Percentiles rank a stretch among this genome's conserved stretches.
Evolutionary conservation across 2,888 invertebrate genomes (phyloP).

Genomic region (Arrhopalites spinosus): DNA sequence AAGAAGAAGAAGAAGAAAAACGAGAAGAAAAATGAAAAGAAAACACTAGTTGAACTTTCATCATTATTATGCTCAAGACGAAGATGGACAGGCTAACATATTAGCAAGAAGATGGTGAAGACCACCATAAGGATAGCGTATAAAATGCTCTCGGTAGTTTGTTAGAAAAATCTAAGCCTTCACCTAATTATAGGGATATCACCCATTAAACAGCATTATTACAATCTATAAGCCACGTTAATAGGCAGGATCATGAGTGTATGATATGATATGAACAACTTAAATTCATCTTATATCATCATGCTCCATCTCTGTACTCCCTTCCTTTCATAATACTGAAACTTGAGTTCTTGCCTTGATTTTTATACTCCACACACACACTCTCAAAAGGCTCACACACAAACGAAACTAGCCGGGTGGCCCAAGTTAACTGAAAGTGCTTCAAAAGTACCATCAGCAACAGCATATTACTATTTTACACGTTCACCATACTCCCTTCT

Average conservation of each 20-base stretch:
- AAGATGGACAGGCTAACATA: neutral
- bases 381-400: neutral
- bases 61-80: conserved; percentile 4
- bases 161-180: conserved; percentile 13
- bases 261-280: too few relatives aligned
- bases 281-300: too few relatives aligned
- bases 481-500: neutral
- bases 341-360: neutral
- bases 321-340: neutral
- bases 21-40: neutral
- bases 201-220: conserved; percentile 32
- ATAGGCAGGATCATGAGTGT: neutral
- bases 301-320: too few relatives aligned
- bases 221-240: conserved; percentile 28
- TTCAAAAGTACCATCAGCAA: neutral
- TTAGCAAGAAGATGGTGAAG: conserved; percentile 1
- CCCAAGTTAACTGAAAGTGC: conserved; percentile 6
- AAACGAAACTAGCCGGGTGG: conserved; percentile 1
- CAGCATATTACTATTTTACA: conserved; percentile 9
- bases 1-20: neutral
- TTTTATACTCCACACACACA: neutral
- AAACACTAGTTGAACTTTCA: neutral
- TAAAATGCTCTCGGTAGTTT: conserved; percentile 3
- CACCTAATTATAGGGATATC: conserved; percentile 34
- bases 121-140: conserved; percentile 32